Conservation (phyloP, 2,113 vertebrate species). For the Cyphomyrus discorhynchus region DNA sequence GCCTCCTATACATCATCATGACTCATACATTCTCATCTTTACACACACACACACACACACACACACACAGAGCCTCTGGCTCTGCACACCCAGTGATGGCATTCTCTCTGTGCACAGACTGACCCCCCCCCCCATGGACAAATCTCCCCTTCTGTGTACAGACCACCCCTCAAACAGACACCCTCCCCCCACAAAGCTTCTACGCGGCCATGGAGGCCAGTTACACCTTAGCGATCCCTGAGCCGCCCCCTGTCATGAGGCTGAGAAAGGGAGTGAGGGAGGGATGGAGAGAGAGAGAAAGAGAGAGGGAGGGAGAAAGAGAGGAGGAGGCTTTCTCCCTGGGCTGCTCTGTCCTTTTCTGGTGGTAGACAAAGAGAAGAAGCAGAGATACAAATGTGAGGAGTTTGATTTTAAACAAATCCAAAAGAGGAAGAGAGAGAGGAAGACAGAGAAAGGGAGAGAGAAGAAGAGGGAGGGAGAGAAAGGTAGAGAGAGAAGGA, state of each 20-base stretch:
- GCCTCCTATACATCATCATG: conserved; percentile 3
- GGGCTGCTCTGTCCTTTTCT: background rate
- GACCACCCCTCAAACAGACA: background rate
- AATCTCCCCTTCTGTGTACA: background rate
- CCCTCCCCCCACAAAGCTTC: background rate
- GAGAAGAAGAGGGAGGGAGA: conserved; percentile 23
- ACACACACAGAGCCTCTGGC: background rate
- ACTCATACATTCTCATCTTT: background rate
- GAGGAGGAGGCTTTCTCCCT: background rate
- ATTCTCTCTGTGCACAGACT: background rate
- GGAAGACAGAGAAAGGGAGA: conserved; percentile 23
- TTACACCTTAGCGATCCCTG: background rate
- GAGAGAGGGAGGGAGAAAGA: conserved; percentile 39
- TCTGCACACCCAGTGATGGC: background rate
- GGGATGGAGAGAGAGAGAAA: background rate
- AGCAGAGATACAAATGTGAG: background rate
- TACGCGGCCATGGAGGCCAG: conserved; percentile 3
- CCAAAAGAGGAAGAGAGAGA: conserved; percentile 19
- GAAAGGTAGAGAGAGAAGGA: conserved; percentile 22
- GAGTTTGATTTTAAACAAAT: conserved; percentile 12
- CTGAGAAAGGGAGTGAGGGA: conserved; percentile 9
- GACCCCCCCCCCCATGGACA: background rate
- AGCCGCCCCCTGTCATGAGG: conserved; percentile 13
- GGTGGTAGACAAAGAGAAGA: background rate
- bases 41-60: conserved; percentile 16